phyloP scores from a whole-genome alignment of 2,113 vertebrate genomes.

The Pteruthius melanotis region DNA sequence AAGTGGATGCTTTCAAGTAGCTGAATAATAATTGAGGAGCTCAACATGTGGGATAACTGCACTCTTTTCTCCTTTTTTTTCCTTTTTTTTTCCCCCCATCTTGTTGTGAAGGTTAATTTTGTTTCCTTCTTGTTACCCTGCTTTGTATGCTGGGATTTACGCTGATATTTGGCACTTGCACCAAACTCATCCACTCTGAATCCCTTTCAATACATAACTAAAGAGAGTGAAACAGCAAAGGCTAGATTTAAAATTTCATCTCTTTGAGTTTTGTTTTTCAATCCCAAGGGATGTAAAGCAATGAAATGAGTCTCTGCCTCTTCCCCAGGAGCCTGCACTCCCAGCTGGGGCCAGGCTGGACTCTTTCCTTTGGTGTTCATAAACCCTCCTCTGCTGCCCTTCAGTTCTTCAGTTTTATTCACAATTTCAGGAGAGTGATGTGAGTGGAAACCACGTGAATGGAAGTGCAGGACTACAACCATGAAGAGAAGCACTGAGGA shows the following conservation, averaged over 20 bases:
- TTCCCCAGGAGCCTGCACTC: background rate
- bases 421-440: background rate
- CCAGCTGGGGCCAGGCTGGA: background rate
- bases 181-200: background rate
- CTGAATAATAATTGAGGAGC: background rate
- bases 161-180: background rate
- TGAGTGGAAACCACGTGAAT: background rate
- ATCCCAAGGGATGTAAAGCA: background rate
- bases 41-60: background rate
- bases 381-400: background rate
- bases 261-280: background rate
- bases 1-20: background rate
- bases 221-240: background rate
- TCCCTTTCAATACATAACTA: background rate
- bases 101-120: background rate
- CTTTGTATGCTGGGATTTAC: background rate
- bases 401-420: background rate
- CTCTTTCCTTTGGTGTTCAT: rapidly evolving
- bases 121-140: background rate
- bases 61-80: rapidly evolving
- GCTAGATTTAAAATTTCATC: background rate
- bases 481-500: background rate
- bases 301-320: background rate
- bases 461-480: background rate
- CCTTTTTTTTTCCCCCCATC: rapidly evolving